A percentile compares a stretch with the other conserved stretches of the same genome.
Evolutionary conservation across 2,797 vertebrate genomes (phyloP).

Genomic region (Luscinia luscinia): DNA sequence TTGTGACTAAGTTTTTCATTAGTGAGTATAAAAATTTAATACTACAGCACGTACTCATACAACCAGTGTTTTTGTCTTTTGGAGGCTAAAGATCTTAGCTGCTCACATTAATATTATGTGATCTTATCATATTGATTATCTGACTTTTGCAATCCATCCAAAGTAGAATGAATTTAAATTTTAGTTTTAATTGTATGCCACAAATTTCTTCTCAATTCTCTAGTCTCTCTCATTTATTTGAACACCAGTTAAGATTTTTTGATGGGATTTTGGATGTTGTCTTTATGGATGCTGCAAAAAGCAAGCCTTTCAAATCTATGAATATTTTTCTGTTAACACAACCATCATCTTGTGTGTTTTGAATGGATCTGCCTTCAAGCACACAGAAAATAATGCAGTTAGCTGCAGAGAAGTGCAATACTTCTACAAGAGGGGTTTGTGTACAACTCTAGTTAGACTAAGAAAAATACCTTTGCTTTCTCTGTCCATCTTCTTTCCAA

Average conservation of each 20-base stretch:
- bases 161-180: background rate
- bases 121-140: background rate
- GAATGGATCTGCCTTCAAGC: background rate
- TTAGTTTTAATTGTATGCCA: background rate
- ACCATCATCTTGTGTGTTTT: background rate
- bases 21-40: background rate
- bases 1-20: slow-evolving; percentile 6
- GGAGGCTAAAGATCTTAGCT: background rate
- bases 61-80: background rate
- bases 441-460: background rate
- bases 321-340: background rate
- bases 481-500: background rate
- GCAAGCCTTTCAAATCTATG: background rate
- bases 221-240: background rate
- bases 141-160: background rate
- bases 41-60: background rate
- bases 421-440: background rate
- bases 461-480: background rate
- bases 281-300: background rate
- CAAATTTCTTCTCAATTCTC: background rate
- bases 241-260: background rate
- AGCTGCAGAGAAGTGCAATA: background rate
- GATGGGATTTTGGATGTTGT: background rate
- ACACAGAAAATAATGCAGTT: background rate
- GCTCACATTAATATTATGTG: background rate